These are phyloP conservation scores for Mus minutoides DNA, from an alignment of 2,797 vertebrate genomes.

Conservation along the genomic window DNA sequence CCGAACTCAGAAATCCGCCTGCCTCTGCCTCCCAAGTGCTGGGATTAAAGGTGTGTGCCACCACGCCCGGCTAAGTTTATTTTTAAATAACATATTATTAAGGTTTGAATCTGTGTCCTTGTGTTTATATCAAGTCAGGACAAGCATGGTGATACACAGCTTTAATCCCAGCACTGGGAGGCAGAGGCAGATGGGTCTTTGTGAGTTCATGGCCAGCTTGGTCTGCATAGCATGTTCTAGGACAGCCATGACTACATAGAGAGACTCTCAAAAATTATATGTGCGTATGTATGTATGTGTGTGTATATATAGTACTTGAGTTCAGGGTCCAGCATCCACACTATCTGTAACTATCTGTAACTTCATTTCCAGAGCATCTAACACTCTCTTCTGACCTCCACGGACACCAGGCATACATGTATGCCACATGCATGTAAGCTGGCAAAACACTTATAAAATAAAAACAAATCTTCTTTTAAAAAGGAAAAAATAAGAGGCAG, in stretches of 20 bases:
- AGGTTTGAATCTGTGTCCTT: background rate
- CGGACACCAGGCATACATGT: background rate
- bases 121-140: background rate
- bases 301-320: background rate
- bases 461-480: background rate
- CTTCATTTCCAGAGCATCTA: background rate
- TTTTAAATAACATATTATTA: background rate
- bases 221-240: background rate
- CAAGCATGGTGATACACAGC: background rate
- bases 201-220: background rate
- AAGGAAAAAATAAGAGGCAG: background rate
- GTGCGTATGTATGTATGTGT: background rate
- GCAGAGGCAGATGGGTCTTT: background rate
- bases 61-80: no score
- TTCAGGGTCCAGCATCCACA: background rate
- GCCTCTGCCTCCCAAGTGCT: no score
- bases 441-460: background rate
- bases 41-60: no score
- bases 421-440: background rate
- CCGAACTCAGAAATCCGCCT: background rate
- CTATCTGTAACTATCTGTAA: background rate
- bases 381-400: background rate
- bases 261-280: background rate
- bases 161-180: background rate
- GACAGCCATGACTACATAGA: background rate